A percentile compares a stretch with the other conserved stretches of the same genome.
Conservation (phyloP, 2,113 vertebrate genomes). For the Pangasianodon gigas region DNA sequence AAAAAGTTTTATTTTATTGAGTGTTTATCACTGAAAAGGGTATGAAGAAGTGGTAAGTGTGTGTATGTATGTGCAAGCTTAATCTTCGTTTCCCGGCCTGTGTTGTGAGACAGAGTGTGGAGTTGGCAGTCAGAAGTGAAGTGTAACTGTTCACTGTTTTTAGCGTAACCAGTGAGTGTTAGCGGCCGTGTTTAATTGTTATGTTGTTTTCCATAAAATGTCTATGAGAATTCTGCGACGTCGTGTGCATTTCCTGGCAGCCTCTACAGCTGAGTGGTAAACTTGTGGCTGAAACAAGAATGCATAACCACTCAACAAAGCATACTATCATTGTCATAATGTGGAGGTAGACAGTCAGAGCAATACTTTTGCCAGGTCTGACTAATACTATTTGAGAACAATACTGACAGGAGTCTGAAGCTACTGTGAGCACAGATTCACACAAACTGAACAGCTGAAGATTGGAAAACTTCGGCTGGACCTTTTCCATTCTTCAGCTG, state of each 20-base stretch:
- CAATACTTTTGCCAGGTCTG: not conserved
- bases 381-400: not conserved
- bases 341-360: not conserved
- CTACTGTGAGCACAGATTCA: not conserved
- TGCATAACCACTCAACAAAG: not conserved
- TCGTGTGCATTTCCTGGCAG: slow-evolving; percentile 6
- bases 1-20: not conserved
- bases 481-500: not conserved
- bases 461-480: not conserved
- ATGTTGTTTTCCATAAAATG: slow-evolving; percentile 19
- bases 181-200: slow-evolving; percentile 17
- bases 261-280: slow-evolving; percentile 10
- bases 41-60: not conserved
- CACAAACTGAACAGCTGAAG: not conserved
- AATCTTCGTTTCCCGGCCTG: not conserved
- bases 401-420: no score
- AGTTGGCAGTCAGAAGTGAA: slow-evolving; percentile 15
- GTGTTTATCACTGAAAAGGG: not conserved
- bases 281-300: slow-evolving; percentile 26
- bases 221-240: not conserved
- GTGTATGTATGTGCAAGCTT: not conserved
- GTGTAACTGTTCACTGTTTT: slow-evolving; percentile 2
- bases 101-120: not conserved
- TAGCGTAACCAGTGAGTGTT: slow-evolving; percentile 9
- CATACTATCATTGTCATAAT: not conserved